Evolutionary conservation across 2,888 invertebrate species (phyloP).

Genomic region (Blera fallax): DNA sequence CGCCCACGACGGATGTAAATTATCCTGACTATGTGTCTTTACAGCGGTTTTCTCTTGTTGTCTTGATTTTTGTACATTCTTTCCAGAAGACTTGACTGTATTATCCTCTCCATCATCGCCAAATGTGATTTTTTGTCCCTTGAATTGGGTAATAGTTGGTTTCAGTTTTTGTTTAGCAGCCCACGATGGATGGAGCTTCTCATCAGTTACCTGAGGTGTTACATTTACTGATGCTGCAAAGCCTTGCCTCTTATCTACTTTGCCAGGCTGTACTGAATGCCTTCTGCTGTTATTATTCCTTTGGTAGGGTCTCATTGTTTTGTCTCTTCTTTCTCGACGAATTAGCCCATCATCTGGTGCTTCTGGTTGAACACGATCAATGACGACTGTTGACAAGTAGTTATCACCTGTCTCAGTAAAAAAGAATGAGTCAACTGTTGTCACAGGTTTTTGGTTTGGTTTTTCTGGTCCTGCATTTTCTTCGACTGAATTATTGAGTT

Average conservation of each 20-base stretch:
- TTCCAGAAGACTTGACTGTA: background rate
- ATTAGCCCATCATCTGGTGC: conserved; percentile 55
- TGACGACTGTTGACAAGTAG: conserved; percentile 78
- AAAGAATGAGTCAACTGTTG: conserved; percentile 78
- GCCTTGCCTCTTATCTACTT: conserved; percentile 1
- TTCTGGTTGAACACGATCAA: conserved; percentile 59
- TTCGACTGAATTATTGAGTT: conserved; percentile 62
- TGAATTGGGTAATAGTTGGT: conserved; percentile 50
- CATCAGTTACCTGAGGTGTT: background rate
- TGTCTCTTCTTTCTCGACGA: conserved; percentile 61
- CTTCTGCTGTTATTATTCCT: conserved; percentile 8
- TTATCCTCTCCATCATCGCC: conserved; percentile 35
- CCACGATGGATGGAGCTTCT: conserved; percentile 73
- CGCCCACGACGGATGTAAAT: conserved; percentile 79
- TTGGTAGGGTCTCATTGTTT: conserved; percentile 31
- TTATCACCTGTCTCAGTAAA: conserved; percentile 79
- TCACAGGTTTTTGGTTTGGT: conserved; percentile 1
- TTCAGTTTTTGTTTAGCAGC: conserved; percentile 72
- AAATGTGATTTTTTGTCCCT: conserved; percentile 69
- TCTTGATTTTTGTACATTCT: background rate
- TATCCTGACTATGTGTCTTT: conserved; percentile 13
- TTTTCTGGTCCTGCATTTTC: background rate
- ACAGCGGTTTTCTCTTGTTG: background rate
- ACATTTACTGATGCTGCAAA: background rate
- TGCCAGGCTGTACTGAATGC: background rate